phyloP scores from a whole-genome alignment of 2,888 invertebrate species.

The Aleiodes leptofemur region DNA sequence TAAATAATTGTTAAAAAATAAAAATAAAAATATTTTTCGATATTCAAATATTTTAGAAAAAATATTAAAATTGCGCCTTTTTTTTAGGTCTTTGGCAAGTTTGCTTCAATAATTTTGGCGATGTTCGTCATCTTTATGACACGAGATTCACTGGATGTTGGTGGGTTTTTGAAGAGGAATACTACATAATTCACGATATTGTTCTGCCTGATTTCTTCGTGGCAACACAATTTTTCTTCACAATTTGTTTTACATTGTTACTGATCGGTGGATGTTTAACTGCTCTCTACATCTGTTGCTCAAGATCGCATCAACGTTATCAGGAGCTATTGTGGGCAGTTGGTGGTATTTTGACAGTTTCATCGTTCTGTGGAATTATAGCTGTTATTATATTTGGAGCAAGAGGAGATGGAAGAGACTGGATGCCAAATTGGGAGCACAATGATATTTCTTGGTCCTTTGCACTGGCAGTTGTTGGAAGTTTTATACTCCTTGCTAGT shows the following conservation, averaged over 20 bases:
- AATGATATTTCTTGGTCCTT: conserved; percentile 97
- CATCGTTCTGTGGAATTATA: conserved; percentile 87
- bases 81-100: conserved; percentile 93
- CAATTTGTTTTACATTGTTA: conserved; percentile 89
- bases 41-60: conserved; percentile 1
- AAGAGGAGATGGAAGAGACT: conserved; percentile 92
- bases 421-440: conserved; percentile 98
- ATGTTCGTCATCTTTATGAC: conserved; percentile 91
- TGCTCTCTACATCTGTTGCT: conserved; percentile 84
- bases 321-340: conserved; percentile 84
- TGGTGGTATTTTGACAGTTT: conserved; percentile 84
- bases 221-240: conserved; percentile 95
- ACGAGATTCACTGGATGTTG: conserved; percentile 90
- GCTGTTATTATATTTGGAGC: conserved; percentile 93
- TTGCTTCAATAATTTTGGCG: conserved; percentile 92
- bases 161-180: conserved; percentile 99
- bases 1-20: conserved; percentile 74
- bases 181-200: conserved; percentile 94
- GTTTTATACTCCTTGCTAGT: conserved; percentile 84
- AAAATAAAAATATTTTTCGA: no score
- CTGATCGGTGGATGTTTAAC: conserved; percentile 86
- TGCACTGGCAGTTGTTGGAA: conserved; percentile 89
- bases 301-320: conserved; percentile 86
- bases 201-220: conserved; percentile 94
- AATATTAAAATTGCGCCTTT: neutral